Base-by-base conservation (phyloP, 2,888 invertebrate genomes). In the Brachylomia viminalis region DNA sequence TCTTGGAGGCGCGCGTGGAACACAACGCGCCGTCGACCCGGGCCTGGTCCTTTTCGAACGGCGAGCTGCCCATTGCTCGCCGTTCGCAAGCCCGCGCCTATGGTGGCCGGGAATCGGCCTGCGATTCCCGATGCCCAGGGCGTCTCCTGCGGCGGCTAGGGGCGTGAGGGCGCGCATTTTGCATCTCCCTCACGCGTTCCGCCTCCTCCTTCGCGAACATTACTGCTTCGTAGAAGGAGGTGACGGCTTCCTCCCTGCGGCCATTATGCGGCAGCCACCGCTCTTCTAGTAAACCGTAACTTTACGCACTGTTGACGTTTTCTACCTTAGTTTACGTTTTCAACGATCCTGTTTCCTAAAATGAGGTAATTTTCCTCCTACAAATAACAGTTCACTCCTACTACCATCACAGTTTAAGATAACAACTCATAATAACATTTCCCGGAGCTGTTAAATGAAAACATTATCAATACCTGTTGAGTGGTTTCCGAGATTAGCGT, bases 401-500 rank as follows among this genome's bases (percentile, higher is more conserved):
- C 54, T n/a, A 54, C n/a, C 56, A 80, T 72, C 49, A 79, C 64
- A 72, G 52, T 61, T 71, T 74, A 49, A 80, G 77, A 86, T 84
- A 77, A 56, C n/a, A 66, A 70, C 27, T 30, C 13, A 52, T 54
- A 64, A 61, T 74, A 80, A 76, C 75, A 82, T 84, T 85, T 79
- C 68, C 75, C 56, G 58, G 66, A 84, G 70, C 58, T 69, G 54
- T 67, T 67, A 68, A 58, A 67, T 82, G 79, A 79, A 69, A 68
- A 73, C 71, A 67, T 58, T 79, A 86, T 87, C 85, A 47, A 69
- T 85, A 70, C 62, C 54, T 66, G 86, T 76, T 83, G 87, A 86
- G 87, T 86, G 86, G 79, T 86, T 85, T 78, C 79, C 45, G 77
- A 86, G 86, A 86, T 86, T 73, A 83, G 70, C 73, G 66, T 27